Base-by-base conservation (phyloP, 2,888 invertebrate species). In the Caenorhabditis plicata region DNA sequence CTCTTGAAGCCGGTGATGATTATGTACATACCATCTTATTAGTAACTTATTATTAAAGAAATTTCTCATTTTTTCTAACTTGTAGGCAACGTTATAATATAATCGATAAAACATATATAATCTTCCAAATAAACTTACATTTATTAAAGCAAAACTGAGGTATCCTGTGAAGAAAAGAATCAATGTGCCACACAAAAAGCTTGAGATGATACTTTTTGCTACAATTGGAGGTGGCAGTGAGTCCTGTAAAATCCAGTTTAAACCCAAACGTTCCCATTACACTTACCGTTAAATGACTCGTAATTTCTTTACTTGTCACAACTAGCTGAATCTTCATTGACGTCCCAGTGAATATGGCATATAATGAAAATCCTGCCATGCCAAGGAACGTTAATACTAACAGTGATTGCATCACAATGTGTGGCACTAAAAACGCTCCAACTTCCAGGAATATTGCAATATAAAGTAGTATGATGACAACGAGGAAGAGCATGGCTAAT, bases 301-400 rank as follows among this genome's bases (percentile, higher is more conserved):
- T 39, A 19, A 48, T 46, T 36, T 61, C 47, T n/a, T 54, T 50
- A 44, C 44, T 51, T 8, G 61, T 50, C 3, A 61, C 33, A 1
- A 55, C 49, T 1, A 61, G 22, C 22, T 48, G 17, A n/a, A 61
- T 3, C 9, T 55, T 41, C n/a, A 61, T 44, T 3, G 54, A 46
- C 29, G 61, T 51, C 11, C 61, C 61, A 23, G 44, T 29, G 38
- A 61, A 61, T 2, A 61, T 36, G 11, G 61, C 55, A 43, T 61
- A 61, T 15, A 61, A 33, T 8, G 61, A 33, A 23, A 44, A 32
- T 7, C 19, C 38, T 4, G 54, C 41, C 44, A 61, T 42, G 4
- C 44, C 50, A 15, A 61, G 40, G 13, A 61, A 47, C 40, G 47
- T 40, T 22, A 61, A 15, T 17, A 47, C 55, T 11, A 61, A 25